Base-by-base conservation (phyloP, 2,888 invertebrate genomes). In the Tiliacea citrago region DNA sequence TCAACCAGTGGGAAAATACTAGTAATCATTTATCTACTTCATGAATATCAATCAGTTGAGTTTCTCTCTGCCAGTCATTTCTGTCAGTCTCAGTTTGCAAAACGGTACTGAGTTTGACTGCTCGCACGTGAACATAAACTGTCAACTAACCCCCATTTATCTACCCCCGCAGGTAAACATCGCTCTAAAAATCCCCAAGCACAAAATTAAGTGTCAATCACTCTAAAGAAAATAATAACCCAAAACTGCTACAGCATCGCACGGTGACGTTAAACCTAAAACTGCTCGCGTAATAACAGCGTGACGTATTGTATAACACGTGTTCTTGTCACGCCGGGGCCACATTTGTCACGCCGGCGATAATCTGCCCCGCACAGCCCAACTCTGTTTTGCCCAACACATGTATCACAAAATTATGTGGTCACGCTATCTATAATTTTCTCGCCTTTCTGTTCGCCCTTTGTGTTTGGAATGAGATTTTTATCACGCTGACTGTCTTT, bases 321-420 rank as follows among this genome's bases (percentile, higher is more conserved):
- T 88, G 87, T 84, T 85, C 75, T 74, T 87, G 87, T 88, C 87
- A 87, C 82, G 84, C 75, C 53, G 79, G 85, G 63, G 81, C 75
- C 82, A 79, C 88, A 88, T 88, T 88, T 88, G 88, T 88, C 87
- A 88, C 86, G 79, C 77, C 18, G 68, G 66, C 80, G 81, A 87
- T 88, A 86, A 88, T 88, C 83, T 85, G 84, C 80, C 66, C 66
- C 68, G 62, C 69, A 70, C 79, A 83, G 83, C 73, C 68, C 75
- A 61, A 82, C 82, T 69, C 81, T 81, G 80, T 87, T 86, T 83
- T 82, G 83, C 69, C 73, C 72, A 74, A 76, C 75, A 84, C 62
- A 74, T 80, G 75, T 81, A 78, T 76, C 66, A 79, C 74, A 83
- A 85, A 77, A 83, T 77, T 74, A 77, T 83, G 61, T 80, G 73